These are phyloP conservation scores for Cenopis cana DNA, from an alignment of 2,888 invertebrate species.

Conservation along the genomic window DNA sequence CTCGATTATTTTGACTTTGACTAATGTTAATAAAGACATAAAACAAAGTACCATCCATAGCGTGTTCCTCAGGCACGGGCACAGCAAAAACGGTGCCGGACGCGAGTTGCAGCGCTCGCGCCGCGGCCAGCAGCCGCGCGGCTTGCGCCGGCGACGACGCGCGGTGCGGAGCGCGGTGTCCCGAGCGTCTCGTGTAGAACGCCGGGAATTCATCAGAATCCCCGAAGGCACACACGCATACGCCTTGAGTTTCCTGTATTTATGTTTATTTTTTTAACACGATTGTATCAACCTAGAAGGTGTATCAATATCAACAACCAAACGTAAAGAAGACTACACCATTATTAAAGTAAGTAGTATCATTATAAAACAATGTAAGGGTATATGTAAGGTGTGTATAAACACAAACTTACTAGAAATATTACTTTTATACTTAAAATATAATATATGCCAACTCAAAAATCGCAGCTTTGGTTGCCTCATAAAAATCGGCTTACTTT, in stretches of 20 bases:
- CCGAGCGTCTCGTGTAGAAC: constrained; percentile 94
- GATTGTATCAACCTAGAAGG: neutral
- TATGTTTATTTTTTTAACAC: neutral
- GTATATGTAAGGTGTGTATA: too few species aligned
- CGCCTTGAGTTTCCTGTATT: constrained; percentile 96
- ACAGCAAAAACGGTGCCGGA: constrained; percentile 95
- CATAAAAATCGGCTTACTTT: too few species aligned
- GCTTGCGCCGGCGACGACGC: constrained; percentile 87
- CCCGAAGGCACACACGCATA: constrained; percentile 93
- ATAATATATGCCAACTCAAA: too few species aligned
- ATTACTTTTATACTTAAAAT: too few species aligned
- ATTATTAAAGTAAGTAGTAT: too few species aligned
- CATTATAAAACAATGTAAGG: too few species aligned
- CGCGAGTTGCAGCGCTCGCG: constrained; percentile 81
- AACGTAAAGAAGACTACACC: too few species aligned
- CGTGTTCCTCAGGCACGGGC: constrained; percentile 91
- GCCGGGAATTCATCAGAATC: constrained; percentile 93
- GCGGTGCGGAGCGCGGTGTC: constrained; percentile 89
- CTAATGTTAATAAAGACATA: too few species aligned
- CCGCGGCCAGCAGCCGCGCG: constrained; percentile 88
- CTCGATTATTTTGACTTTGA: too few species aligned
- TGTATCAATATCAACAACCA: too few species aligned
- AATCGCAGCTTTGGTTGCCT: too few species aligned
- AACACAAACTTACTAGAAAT: too few species aligned
- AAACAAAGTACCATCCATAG: constrained; percentile 80